Evolutionary conservation across 2,888 invertebrate species (phyloP).

Genomic region (Harpalus rufipes): DNA sequence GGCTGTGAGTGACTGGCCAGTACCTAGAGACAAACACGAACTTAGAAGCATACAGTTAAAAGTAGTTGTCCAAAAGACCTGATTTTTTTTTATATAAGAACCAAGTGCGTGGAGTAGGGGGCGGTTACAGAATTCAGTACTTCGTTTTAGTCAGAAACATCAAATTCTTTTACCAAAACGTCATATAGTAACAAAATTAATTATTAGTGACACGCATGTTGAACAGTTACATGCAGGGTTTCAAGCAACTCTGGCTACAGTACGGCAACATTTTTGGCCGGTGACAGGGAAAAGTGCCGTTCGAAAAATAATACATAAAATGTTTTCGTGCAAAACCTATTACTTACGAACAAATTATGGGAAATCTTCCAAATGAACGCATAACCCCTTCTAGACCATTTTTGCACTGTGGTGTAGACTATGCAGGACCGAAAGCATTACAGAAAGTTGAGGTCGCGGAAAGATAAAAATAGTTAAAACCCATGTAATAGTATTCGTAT

Average conservation of each 20-base stretch:
- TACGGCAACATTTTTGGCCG: conserved; percentile 9
- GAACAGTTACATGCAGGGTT: conserved; percentile 20
- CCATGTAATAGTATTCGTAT: conserved; percentile 69
- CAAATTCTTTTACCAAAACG: conserved; percentile 13
- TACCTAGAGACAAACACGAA: neutral
- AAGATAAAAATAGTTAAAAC: conserved; percentile 62
- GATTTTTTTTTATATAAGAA: conserved; percentile 13
- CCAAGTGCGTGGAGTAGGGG: conserved; percentile 3
- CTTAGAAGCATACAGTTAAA: neutral
- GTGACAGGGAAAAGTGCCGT: conserved; percentile 39
- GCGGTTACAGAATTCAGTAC: neutral
- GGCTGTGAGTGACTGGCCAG: too few relatives aligned
- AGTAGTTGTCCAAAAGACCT: conserved; percentile 12
- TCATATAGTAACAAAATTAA: conserved; percentile 24
- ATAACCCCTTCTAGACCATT: conserved; percentile 23
- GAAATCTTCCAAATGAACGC: conserved; percentile 30
- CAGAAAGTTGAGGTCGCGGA: conserved; percentile 29
- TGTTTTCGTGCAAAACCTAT: conserved; percentile 45
- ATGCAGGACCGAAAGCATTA: conserved; percentile 32
- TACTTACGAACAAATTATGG: conserved; percentile 42
- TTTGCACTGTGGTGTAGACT: conserved; percentile 31
- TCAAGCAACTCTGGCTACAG: conserved; percentile 15
- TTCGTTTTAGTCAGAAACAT: neutral
- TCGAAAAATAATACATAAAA: conserved; percentile 36
- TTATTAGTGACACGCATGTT: conserved; percentile 6